Evolutionary conservation across 37 sponge, comb jelly and placozoan genomes (phyloP).

Genomic region (Agelas oroides): DNA sequence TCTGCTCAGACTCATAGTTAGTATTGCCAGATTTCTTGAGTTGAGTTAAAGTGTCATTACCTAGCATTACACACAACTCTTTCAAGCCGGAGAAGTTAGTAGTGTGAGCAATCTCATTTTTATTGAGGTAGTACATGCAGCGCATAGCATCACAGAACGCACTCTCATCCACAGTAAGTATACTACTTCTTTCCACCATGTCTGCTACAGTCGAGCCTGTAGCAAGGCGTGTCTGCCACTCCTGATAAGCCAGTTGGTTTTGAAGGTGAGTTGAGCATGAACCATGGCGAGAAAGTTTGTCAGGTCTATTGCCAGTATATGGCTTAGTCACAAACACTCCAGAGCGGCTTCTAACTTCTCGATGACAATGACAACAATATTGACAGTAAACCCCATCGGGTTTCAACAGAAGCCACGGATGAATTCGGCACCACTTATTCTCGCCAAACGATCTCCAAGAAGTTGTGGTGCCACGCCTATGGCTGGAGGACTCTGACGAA

Average conservation of each 20-base stretch:
- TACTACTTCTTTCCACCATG: too few species aligned
- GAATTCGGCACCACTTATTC: slow-evolving; percentile 18
- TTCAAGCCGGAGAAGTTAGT: slow-evolving; percentile 26
- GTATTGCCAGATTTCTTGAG: slow-evolving; percentile 17
- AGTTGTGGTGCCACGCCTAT: slow-evolving; percentile 17
- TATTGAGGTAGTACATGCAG: slow-evolving; percentile 34
- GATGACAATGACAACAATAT: slow-evolving; percentile 3
- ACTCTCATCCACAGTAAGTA: too few species aligned
- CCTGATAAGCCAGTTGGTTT: too few species aligned
- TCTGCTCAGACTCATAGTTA: slow-evolving; percentile 41
- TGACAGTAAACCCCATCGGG: slow-evolving; percentile 31
- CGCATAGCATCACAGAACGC: too few species aligned
- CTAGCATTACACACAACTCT: not conserved
- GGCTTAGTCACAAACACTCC: slow-evolving; percentile 34
- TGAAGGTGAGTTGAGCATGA: not conserved
- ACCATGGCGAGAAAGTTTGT: too few species aligned
- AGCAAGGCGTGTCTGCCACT: slow-evolving; percentile 11
- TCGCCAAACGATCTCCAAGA: slow-evolving; percentile 43
- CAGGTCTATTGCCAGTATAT: not conserved
- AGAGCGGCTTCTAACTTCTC: slow-evolving; percentile 28
- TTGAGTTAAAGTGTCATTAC: not conserved
- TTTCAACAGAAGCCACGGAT: slow-evolving; percentile 26
- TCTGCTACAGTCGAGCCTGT: too few species aligned
- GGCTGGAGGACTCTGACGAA: not conserved
- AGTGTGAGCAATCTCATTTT: slow-evolving; percentile 34